Percentiles rank a stretch among this genome's conserved stretches.
phyloP scores from a whole-genome alignment of 2,797 vertebrate species.

The Streptopelia turtur region DNA sequence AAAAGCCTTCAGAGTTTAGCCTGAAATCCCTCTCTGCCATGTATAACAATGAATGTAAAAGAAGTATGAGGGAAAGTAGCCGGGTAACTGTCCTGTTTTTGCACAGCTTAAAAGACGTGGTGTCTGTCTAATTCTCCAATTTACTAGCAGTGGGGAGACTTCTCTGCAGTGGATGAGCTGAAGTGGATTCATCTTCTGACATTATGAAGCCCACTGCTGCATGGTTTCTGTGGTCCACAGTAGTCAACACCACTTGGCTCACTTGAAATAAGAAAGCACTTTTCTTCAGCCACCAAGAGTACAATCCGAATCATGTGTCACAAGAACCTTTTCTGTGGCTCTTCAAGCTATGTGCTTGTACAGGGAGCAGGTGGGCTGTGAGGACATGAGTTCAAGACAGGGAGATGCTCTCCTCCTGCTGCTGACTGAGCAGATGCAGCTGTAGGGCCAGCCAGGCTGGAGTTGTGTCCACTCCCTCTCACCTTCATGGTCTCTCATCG shows the following conservation, averaged over 20 bases:
- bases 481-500: neutral
- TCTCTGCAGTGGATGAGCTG: neutral
- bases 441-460: neutral
- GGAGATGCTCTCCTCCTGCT: neutral
- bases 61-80: neutral
- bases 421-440: neutral
- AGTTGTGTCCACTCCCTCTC: rapidly evolving
- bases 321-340: neutral
- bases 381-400: neutral
- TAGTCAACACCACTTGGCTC: neutral
- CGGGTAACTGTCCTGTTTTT: neutral
- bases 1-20: neutral
- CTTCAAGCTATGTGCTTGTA: neutral
- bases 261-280: neutral
- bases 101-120: neutral
- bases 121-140: neutral
- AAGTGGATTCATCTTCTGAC: neutral
- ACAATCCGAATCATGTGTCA: neutral
- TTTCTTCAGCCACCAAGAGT: neutral
- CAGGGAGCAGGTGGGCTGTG: neutral
- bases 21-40: neutral
- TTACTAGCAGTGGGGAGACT: neutral
- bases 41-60: neutral
- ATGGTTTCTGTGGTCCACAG: neutral
- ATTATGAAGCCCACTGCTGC: neutral